Percentiles rank a stretch among this genome's conserved stretches.
Evolutionary conservation across 2,113 vertebrate species (phyloP).

Genomic region (Morone chrysops): DNA sequence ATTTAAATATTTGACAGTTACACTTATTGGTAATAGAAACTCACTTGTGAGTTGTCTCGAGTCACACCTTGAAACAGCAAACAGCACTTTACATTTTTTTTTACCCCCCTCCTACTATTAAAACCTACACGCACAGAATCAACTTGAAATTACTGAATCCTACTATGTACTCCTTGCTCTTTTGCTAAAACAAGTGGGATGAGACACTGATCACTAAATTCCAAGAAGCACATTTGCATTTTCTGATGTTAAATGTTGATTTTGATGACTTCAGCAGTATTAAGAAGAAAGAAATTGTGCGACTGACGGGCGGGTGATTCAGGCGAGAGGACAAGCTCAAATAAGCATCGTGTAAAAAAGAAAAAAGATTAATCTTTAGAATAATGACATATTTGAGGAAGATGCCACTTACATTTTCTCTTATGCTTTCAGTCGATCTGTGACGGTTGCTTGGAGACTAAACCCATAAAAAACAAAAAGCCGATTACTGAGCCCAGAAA

Average conservation of each 20-base stretch:
- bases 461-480: not conserved
- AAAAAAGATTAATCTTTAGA: not conserved
- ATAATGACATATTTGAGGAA: not conserved
- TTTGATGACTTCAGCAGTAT: not conserved
- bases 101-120: too few species aligned
- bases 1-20: too few species aligned
- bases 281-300: not conserved
- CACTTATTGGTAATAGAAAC: not conserved
- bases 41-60: too few species aligned
- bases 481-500: not conserved
- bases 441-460: not conserved
- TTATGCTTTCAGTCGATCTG: not conserved
- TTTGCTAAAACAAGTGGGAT: not conserved
- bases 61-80: too few species aligned
- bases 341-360: not conserved
- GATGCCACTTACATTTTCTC: conserved; percentile 59
- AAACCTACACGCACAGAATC: too few species aligned
- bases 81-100: too few species aligned
- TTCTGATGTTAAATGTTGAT: not conserved
- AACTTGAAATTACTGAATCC: too few species aligned
- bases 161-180: too few species aligned
- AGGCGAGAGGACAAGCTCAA: not conserved
- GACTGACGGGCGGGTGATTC: not conserved
- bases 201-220: too few species aligned
- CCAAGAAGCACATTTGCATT: not conserved